A percentile compares a stretch with the other conserved stretches of the same genome.
These are phyloP conservation scores for Drosophila sechellia DNA, from an alignment of 1,140 invertebrate genomes.

Conservation along the genomic window DNA sequence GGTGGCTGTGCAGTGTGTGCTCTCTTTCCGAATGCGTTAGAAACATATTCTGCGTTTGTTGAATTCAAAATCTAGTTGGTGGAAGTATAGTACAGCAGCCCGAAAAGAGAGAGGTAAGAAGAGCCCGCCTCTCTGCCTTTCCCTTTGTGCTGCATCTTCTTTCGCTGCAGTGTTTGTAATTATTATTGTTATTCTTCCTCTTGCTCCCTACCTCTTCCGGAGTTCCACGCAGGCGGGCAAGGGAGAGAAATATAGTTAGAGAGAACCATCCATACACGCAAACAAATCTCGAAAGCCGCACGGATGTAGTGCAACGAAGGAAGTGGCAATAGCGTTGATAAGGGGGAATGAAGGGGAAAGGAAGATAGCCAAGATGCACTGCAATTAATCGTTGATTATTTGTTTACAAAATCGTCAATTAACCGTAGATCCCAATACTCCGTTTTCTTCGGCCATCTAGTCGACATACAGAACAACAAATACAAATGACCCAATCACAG, in stretches of 20 bases:
- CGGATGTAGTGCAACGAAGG: slow-evolving; percentile 35
- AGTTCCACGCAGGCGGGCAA: slow-evolving; percentile 2
- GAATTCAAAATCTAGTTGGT: background rate
- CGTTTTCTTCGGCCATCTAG: background rate
- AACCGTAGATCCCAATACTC: slow-evolving; percentile 6
- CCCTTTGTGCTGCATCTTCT: slow-evolving; percentile 6
- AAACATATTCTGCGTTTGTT: slow-evolving; percentile 28
- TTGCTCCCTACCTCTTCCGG: slow-evolving; percentile 16
- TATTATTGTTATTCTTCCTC: slow-evolving; percentile 32
- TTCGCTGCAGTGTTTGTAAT: slow-evolving; percentile 20
- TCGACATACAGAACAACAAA: slow-evolving; percentile 1
- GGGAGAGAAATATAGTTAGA: slow-evolving; percentile 2
- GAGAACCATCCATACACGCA: slow-evolving; percentile 1
- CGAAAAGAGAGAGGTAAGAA: background rate
- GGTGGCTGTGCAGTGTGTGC: slow-evolving; percentile 18
- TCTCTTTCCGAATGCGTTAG: background rate
- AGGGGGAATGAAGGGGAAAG: background rate
- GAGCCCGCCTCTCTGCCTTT: background rate
- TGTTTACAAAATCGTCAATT: slow-evolving; percentile 49
- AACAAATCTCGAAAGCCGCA: slow-evolving; percentile 11
- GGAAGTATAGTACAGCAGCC: background rate
- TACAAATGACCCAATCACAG: slow-evolving; percentile 6
- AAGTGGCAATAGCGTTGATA: slow-evolving; percentile 32
- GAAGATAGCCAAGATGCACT: slow-evolving; percentile 14
- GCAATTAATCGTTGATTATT: slow-evolving; percentile 31